Evolutionary conservation across 2,797 vertebrate genomes (phyloP), one percentile per base, ranked within the genome.

Genomic region (Mallotus villosus): DNA sequence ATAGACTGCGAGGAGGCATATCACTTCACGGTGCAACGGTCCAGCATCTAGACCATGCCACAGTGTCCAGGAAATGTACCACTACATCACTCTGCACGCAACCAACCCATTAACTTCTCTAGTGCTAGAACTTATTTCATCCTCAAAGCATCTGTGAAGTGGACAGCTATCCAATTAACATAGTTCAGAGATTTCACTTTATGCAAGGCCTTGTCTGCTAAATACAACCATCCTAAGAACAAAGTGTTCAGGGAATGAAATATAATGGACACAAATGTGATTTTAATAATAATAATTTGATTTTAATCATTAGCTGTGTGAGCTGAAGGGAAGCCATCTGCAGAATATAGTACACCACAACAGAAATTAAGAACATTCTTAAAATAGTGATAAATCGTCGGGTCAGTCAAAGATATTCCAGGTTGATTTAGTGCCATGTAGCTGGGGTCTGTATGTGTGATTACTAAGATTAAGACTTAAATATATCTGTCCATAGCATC

Each of bases 91-190:
- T 16, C 27, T 34, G 19, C 4, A 58, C 49, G 16, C 16, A 68
- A 68, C n/a, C 27, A 17, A 32, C 21, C 66, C 25, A 68, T 68
- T 32, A 55, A 34, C 66, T n/a, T 55, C 24, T 34, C 25, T 17
- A 27, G 5, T 21, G 17, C 49, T 51, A 24, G 21, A 16, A 12
- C 37, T 16, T 46, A 16, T 49, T 67, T 53, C 24, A 67, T 67
- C 49, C 24, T 41, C 24, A 55, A 19, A n/a, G 9, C 21, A 25
- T 68, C 67, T 58, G 67, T 21, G 53, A 58, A 55, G 9, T 34
- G 53, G 55, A 68, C 25, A 32, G n/a, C n/a, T 32, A 58, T 34
- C 22, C 11, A 34, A 59, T 68, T 34, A 12, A 68, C 27, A 68
- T 58, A 67, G 51, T 25, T 49, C 46, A 27, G 16, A 24, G 9